These are phyloP conservation scores for Pollenia angustigena DNA, from an alignment of 2,888 invertebrate species.

Conservation along the genomic window DNA sequence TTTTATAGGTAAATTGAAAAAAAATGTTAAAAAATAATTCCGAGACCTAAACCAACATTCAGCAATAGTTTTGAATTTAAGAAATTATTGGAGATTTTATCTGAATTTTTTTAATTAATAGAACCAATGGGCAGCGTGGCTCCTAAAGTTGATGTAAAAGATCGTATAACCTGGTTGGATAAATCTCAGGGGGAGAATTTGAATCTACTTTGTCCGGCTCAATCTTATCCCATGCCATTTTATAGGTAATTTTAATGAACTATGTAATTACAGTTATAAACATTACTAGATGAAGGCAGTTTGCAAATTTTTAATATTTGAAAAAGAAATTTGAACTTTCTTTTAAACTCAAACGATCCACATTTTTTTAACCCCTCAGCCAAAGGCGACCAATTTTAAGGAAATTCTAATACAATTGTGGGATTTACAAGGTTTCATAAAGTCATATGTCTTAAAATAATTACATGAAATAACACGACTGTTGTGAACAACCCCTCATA, in stretches of 20 bases:
- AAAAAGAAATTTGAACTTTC: no score
- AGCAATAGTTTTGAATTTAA: neutral
- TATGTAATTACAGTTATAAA: no score
- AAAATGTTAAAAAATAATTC: neutral
- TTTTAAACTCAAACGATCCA: no score
- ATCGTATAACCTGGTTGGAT: slow-evolving; percentile 84
- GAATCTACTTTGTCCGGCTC: slow-evolving; percentile 89
- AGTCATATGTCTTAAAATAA: no score
- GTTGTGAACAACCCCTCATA: no score
- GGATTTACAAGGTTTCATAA: no score
- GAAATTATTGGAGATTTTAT: neutral
- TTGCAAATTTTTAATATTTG: no score
- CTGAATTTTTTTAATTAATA: slow-evolving; percentile 80
- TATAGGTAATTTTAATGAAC: slow-evolving; percentile 79
- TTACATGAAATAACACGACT: no score
- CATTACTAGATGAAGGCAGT: no score
- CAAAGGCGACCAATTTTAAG: no score
- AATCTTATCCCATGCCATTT: slow-evolving; percentile 88
- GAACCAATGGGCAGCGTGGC: slow-evolving; percentile 89
- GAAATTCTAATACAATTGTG: no score
- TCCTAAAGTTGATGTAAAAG: slow-evolving; percentile 88
- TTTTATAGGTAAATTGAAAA: slow-evolving; percentile 74
- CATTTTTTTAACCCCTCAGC: no score
- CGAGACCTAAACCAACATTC: slow-evolving; percentile 47
- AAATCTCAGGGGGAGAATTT: slow-evolving; percentile 86